Percentiles rank a stretch among this genome's conserved stretches.
Evolutionary conservation across 2,113 vertebrate species (phyloP).

Genomic region (Naja naja): DNA sequence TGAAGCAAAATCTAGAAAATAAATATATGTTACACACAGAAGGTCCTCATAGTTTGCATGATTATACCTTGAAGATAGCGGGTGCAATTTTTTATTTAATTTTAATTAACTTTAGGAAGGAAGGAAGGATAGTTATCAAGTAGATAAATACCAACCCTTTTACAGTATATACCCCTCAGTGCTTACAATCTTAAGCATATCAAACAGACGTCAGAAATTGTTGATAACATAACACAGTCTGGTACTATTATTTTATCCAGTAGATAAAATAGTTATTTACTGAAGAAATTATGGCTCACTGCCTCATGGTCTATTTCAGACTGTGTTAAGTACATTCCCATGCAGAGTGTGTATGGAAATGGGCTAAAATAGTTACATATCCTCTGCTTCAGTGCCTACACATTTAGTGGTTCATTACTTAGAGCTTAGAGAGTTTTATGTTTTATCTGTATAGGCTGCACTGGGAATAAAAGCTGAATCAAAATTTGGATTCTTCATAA

Average conservation of each 20-base stretch:
- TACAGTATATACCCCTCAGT: not conserved
- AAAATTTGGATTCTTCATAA: not conserved
- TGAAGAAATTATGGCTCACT: not conserved
- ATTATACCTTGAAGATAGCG: not conserved
- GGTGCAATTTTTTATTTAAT: not conserved
- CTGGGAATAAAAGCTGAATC: not conserved
- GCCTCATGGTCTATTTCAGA: not conserved
- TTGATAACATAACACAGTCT: not conserved
- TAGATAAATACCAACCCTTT: not conserved
- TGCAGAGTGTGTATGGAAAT: not conserved
- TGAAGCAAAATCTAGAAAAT: not conserved
- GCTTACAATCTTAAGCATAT: not conserved
- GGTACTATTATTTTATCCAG: not conserved
- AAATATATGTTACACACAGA: not conserved
- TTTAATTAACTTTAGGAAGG: not conserved
- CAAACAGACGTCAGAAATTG: not conserved
- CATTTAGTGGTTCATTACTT: not conserved
- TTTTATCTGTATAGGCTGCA: not conserved
- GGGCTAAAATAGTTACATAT: slow-evolving; percentile 5
- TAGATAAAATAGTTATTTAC: not conserved
- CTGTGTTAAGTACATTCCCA: not conserved
- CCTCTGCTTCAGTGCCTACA: not conserved
- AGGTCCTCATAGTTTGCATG: not conserved
- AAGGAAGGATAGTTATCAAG: not conserved
- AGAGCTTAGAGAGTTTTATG: not conserved